Base-by-base conservation (phyloP, 1,140 invertebrate species). In the Hylyphantes graminicola region DNA sequence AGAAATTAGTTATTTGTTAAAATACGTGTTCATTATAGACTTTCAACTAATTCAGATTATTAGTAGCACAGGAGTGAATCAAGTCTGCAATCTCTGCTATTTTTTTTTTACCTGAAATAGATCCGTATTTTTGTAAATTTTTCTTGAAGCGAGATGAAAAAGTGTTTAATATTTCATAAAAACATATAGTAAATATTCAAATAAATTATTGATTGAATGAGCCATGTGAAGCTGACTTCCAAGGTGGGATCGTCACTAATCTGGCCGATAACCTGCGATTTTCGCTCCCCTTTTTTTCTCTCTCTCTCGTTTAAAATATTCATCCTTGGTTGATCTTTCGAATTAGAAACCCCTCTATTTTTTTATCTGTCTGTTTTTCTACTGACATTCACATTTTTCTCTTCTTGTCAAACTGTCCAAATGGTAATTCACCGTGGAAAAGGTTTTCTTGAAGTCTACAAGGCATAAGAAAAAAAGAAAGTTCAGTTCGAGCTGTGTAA, bases 321-420 rank as follows among this genome's bases (percentile, higher is more conserved):
- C 50, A 70, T 17, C 50, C 50, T 3, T 8, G 67, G 15, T 51
- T 70, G 67, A 70, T 70, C 48, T 70, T 67, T 68, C 51, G 21
- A 68, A 68, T 68, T 68, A 68, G 35, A 68, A 68, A 12, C 21
- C 51, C 65, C 17, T 70, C 17, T 51, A 70, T 53, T 70, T 70
- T 70, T 53, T 70, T 70, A 70, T 51, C 21, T 2, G 8, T 12
- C 12, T 70, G n/a, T 70, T 70, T 50, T 50, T 50, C 11, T 15
- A 13, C 50, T 17, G 15, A 15, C 68, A 19, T 70, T 21, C 15
- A 13, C 57, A 35, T 59, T 59, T 70, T 19, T 9, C 54, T 53
- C 2, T 70, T 12, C 13, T 15, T 70, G 68, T 19, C 68, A 70
- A 70, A 15, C 68, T 70, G 51, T 53, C 50, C 68, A 53, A 19